phyloP scores from a whole-genome alignment of 1,140 invertebrate species.

The Limonius californicus region DNA sequence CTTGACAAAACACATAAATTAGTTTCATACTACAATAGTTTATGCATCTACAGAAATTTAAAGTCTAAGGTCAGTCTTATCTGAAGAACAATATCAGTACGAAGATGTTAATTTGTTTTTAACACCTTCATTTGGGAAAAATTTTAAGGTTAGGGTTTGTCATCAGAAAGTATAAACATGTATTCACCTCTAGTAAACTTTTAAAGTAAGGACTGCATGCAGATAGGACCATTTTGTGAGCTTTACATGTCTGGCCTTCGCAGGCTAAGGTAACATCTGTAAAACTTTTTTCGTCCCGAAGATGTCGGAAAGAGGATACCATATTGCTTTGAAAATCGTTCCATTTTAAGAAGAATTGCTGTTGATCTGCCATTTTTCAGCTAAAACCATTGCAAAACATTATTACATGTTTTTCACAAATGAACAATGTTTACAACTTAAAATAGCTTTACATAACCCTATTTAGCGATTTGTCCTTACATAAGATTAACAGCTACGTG shows the following conservation, averaged over 20 bases:
- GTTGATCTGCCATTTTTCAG: constrained; percentile 70
- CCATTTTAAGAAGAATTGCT: constrained; percentile 96
- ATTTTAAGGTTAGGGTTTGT: background rate
- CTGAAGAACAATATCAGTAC: background rate
- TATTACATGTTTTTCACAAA: background rate
- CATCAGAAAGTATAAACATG: background rate
- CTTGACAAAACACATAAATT: no score
- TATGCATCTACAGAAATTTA: no score
- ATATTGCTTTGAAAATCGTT: constrained; percentile 96
- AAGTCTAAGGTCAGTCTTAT: background rate
- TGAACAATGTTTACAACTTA: background rate
- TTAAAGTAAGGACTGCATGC: constrained; percentile 93
- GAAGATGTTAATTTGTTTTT: background rate
- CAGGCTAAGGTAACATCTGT: constrained; percentile 89
- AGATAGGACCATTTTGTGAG: constrained; percentile 92
- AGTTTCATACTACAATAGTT: no score
- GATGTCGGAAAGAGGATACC: constrained; percentile 88
- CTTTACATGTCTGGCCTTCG: constrained; percentile 90
- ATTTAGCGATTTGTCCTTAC: background rate
- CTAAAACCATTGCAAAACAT: constrained; percentile 3
- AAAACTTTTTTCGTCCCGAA: constrained; percentile 89
- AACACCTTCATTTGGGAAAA: background rate
- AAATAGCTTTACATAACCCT: constrained; percentile 13
- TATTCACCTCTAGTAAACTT: constrained; percentile 75
- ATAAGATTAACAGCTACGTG: background rate